phyloP scores from a whole-genome alignment of 2,797 vertebrate species.

The Microchirus variegatus region DNA sequence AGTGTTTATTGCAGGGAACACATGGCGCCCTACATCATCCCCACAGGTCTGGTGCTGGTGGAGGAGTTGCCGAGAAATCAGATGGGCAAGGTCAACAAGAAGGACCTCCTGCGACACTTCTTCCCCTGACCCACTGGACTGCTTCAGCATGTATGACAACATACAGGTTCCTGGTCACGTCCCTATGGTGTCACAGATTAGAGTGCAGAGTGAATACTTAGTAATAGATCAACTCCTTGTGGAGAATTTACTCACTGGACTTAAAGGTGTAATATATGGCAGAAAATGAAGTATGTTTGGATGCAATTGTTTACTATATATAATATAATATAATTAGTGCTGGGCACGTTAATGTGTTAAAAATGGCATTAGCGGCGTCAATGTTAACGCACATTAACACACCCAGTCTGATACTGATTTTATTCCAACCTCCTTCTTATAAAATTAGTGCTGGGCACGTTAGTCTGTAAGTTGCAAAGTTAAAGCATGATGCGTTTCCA shows the following conservation, averaged over 20 bases:
- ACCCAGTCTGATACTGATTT: no score
- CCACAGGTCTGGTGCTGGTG: slow-evolving; percentile 88
- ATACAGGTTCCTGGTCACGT: slow-evolving; percentile 9
- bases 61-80: slow-evolving; percentile 93
- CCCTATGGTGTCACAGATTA: background rate
- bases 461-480: no score
- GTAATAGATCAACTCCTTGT: background rate
- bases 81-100: slow-evolving; percentile 98
- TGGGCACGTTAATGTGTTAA: no score
- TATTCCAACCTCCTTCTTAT: no score
- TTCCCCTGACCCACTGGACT: slow-evolving; percentile 62
- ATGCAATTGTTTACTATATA: no score
- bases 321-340: no score
- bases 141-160: background rate
- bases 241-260: slow-evolving; percentile 4
- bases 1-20: slow-evolving; percentile 79
- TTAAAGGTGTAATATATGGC: background rate
- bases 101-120: slow-evolving; percentile 86
- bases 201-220: background rate
- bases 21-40: slow-evolving; percentile 88
- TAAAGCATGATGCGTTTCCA: no score
- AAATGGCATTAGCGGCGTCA: no score
- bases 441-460: no score
- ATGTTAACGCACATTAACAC: no score
- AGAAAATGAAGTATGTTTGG: no score